Evolutionary conservation across 2,888 invertebrate species (phyloP).

Genomic region (Pedicia rivosa): DNA sequence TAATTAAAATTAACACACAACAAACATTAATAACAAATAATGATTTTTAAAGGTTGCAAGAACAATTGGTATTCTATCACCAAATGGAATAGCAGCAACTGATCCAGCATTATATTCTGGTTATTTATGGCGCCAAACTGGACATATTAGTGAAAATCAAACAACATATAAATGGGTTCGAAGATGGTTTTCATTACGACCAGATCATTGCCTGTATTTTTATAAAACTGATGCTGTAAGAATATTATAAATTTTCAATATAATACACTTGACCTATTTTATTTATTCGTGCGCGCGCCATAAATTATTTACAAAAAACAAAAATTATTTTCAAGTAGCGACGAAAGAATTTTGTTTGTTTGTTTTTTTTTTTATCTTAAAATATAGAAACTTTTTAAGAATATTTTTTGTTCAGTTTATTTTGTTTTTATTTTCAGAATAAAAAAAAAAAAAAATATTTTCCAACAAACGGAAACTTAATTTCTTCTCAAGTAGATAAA

Average conservation of each 20-base stretch:
- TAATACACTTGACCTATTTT: too few relatives aligned
- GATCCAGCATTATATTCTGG: slow-evolving; percentile 51
- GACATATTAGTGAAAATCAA: slow-evolving; percentile 36
- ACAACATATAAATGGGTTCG: slow-evolving; percentile 59
- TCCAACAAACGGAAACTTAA: too few relatives aligned
- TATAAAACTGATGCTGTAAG: slow-evolving; percentile 82
- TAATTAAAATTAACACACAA: not conserved
- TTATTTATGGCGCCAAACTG: slow-evolving; percentile 59
- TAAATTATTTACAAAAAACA: not conserved
- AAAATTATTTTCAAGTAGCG: not conserved
- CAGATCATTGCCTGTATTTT: slow-evolving; percentile 87
- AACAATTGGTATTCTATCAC: slow-evolving; percentile 65
- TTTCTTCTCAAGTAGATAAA: too few relatives aligned
- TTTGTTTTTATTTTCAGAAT: too few relatives aligned
- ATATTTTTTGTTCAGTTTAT: too few relatives aligned
- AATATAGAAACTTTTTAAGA: too few relatives aligned
- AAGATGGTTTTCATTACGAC: slow-evolving; percentile 79
- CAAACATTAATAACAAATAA: not conserved
- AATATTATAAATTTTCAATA: too few relatives aligned
- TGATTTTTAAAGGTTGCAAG: slow-evolving; percentile 47
- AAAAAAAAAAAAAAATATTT: too few relatives aligned
- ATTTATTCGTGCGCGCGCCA: too few relatives aligned
- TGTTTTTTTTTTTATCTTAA: slow-evolving; percentile 3
- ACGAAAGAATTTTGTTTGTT: too few relatives aligned
- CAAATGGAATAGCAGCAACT: slow-evolving; percentile 42